Evolutionary conservation across 1,140 invertebrate genomes (phyloP).

Genomic region (Dryas iulia): DNA sequence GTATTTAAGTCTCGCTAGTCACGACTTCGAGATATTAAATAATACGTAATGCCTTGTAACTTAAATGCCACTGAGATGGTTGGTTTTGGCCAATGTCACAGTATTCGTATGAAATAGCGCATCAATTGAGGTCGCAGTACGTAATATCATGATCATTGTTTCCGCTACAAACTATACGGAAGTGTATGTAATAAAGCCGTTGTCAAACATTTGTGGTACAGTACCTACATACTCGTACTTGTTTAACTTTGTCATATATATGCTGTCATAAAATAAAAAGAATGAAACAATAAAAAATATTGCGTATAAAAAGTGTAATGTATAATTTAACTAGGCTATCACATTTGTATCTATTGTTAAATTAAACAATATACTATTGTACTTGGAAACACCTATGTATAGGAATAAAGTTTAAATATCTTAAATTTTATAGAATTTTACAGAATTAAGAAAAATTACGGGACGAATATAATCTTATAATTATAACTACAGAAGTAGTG

Average conservation of each 20-base stretch:
- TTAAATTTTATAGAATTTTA: too few relatives aligned
- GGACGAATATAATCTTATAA: too few relatives aligned
- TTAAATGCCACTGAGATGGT: neutral
- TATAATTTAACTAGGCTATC: too few relatives aligned
- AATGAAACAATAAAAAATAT: neutral
- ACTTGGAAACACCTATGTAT: too few relatives aligned
- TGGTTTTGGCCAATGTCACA: slow-evolving; percentile 8
- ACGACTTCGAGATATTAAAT: neutral
- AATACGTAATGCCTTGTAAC: neutral
- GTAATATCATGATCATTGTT: slow-evolving; percentile 18
- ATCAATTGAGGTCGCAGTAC: slow-evolving; percentile 6
- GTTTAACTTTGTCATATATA: neutral
- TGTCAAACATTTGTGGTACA: neutral
- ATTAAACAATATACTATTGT: too few relatives aligned
- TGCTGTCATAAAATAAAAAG: neutral
- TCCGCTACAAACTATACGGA: slow-evolving; percentile 10
- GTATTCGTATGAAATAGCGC: neutral
- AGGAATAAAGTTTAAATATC: too few relatives aligned
- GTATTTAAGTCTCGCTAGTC: neutral
- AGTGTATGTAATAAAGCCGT: neutral
- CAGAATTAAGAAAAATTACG: too few relatives aligned
- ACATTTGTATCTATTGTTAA: neutral
- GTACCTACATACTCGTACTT: too few relatives aligned
- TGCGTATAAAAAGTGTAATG: neutral
- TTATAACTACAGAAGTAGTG: neutral